Evolutionary conservation across 2,797 vertebrate species (phyloP).

Genomic region (Psittacula echo): DNA sequence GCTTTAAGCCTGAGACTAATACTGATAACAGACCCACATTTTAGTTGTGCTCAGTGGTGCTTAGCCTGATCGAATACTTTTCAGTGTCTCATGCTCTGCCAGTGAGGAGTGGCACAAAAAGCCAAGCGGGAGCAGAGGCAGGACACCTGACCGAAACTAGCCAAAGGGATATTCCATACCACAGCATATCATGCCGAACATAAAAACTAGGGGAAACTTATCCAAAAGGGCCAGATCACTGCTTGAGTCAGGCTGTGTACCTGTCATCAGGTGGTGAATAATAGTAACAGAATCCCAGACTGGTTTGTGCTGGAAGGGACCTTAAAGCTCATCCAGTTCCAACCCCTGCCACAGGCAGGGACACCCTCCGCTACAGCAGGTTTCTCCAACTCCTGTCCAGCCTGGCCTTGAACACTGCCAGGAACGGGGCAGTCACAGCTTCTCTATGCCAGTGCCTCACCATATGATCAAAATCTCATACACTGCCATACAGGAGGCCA

Average conservation of each 20-base stretch:
- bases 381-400: neutral
- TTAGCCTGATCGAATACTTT: neutral
- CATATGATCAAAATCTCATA: accelerated
- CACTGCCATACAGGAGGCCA: accelerated
- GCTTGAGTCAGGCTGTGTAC: neutral
- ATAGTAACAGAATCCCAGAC: neutral
- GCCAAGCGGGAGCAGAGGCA: neutral
- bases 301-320: neutral
- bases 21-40: neutral
- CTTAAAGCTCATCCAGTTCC: neutral
- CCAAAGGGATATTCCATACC: neutral
- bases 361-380: neutral
- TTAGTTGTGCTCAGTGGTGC: neutral
- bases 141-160: neutral
- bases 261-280: neutral
- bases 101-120: neutral
- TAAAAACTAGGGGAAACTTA: neutral
- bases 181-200: neutral
- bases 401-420: neutral
- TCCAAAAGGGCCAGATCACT: neutral
- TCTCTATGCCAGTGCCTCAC: neutral
- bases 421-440: neutral
- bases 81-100: neutral
- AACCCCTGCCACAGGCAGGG: neutral
- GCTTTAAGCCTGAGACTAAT: neutral